phyloP scores from a whole-genome alignment of 1,140 invertebrate species.

The Elysia chlorotica region DNA sequence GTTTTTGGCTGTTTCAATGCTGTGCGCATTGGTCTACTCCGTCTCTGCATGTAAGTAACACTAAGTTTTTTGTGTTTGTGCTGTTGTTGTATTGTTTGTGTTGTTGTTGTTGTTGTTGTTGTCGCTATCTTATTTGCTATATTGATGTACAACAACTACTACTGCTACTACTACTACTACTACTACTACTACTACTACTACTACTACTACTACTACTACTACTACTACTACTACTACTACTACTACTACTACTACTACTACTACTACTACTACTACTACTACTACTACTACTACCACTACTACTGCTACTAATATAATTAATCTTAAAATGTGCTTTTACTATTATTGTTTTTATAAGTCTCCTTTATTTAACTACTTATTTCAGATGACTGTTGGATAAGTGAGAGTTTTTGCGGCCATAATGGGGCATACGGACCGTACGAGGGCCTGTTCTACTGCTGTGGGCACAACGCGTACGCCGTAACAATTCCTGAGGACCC shows the following conservation, averaged over 20 bases:
- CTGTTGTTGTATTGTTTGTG: neutral
- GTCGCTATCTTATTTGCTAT: neutral
- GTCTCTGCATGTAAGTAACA: too few relatives aligned
- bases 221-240: neutral
- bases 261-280: neutral
- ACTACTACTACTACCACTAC: neutral
- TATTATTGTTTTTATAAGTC: neutral
- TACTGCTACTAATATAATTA: neutral
- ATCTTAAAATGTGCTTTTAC: neutral
- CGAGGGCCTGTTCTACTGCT: too few relatives aligned
- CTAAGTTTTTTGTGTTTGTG: too few relatives aligned
- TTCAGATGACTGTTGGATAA: too few relatives aligned
- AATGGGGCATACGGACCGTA: too few relatives aligned
- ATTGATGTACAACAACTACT: neutral
- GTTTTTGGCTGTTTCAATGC: too few relatives aligned
- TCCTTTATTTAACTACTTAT: too few relatives aligned
- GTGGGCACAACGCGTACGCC: too few relatives aligned
- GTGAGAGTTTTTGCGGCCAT: too few relatives aligned
- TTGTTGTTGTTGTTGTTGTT: neutral
- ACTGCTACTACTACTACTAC: neutral
- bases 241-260: neutral
- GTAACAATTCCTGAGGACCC: too few relatives aligned
- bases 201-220: neutral
- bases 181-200: neutral
- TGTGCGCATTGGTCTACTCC: too few relatives aligned